phyloP scores from a whole-genome alignment of 2,888 invertebrate species.

The Autographa pulchrina region DNA sequence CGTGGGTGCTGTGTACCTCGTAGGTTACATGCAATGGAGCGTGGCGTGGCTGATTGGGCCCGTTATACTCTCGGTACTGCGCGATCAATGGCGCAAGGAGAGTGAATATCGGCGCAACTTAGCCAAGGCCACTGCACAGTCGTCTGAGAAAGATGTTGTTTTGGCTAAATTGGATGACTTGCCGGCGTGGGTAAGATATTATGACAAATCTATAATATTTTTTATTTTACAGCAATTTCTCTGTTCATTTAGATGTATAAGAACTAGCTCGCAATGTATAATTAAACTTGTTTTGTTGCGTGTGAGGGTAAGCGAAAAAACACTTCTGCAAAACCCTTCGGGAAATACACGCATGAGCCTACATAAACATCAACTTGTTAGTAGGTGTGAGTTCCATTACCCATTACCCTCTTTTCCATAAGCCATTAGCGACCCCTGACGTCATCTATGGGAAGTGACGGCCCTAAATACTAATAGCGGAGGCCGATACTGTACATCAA shows the following conservation, averaged over 20 bases:
- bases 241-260: neutral
- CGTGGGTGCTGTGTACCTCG: slow-evolving; percentile 93
- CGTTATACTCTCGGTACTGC: slow-evolving; percentile 93
- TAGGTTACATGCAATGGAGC: slow-evolving; percentile 96
- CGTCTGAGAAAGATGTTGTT: slow-evolving; percentile 96
- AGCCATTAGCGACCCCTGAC: slow-evolving; percentile 5
- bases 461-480: neutral
- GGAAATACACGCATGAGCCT: neutral
- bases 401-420: slow-evolving; percentile 1
- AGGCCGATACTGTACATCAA: neutral
- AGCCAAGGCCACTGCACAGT: slow-evolving; percentile 93
- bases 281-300: neutral
- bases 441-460: slow-evolving; percentile 17
- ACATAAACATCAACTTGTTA: neutral
- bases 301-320: neutral
- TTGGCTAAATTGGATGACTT: slow-evolving; percentile 96
- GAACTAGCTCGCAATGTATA: too few species aligned
- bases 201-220: neutral
- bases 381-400: neutral
- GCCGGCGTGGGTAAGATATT: slow-evolving; percentile 95
- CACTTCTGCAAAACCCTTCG: neutral
- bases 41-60: slow-evolving; percentile 96
- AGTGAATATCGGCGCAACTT: slow-evolving; percentile 92
- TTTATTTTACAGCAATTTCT: neutral
- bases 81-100: slow-evolving; percentile 94